These are phyloP conservation scores for Phymastichus coffea DNA, from an alignment of 1,140 invertebrate species.

Conservation along the genomic window DNA sequence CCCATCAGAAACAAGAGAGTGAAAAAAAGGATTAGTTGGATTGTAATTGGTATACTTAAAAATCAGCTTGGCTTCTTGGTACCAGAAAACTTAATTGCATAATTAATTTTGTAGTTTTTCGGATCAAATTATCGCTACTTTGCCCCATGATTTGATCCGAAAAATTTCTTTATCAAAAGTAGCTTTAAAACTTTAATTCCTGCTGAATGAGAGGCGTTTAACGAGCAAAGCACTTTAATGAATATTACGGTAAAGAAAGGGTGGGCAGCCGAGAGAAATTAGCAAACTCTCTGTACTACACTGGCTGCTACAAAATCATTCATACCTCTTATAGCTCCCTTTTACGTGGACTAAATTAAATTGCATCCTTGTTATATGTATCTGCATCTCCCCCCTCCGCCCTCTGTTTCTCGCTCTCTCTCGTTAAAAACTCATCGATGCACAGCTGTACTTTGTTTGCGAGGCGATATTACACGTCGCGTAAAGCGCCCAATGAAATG, in stretches of 20 bases:
- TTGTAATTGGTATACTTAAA: no score
- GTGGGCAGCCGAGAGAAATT: neutral
- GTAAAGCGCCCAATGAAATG: neutral
- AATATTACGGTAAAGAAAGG: neutral
- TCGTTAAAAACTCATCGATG: conserved; percentile 20
- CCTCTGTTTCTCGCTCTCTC: neutral
- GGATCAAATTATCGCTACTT: no score
- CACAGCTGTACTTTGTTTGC: neutral
- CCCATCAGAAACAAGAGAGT: no score
- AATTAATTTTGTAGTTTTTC: no score
- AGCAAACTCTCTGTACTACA: neutral
- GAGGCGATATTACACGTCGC: neutral
- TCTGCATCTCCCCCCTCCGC: neutral
- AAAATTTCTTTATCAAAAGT: no score
- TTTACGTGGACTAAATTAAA: neutral
- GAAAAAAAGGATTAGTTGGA: no score
- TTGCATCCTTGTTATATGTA: neutral
- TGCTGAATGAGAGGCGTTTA: no score
- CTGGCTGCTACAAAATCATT: conserved; percentile 13
- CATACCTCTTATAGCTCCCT: neutral
- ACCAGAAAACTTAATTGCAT: no score
- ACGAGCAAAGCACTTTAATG: neutral
- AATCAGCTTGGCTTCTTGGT: no score
- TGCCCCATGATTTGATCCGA: no score
- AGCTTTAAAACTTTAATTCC: no score